Conservation (phyloP, 2,113 vertebrate species). For the Scalopus aquaticus region DNA sequence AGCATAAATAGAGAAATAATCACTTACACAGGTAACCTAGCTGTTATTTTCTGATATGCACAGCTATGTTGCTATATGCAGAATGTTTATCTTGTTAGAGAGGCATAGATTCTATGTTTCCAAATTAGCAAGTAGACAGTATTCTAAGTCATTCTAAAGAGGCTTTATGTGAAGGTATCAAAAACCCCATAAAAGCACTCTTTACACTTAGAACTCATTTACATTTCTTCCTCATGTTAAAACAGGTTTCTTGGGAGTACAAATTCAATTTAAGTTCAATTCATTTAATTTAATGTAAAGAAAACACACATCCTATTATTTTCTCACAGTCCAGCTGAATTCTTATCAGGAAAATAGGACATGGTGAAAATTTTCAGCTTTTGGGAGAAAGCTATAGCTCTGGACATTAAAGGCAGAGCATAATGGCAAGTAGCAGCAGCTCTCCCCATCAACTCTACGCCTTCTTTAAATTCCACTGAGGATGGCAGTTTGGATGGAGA, state of each 20-base stretch:
- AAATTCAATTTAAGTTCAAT: slow-evolving; percentile 29
- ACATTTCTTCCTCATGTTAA: slow-evolving; percentile 23
- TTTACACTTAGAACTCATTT: slow-evolving; percentile 41
- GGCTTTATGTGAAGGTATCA: background rate
- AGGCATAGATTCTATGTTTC: slow-evolving; percentile 4
- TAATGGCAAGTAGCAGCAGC: slow-evolving; percentile 12
- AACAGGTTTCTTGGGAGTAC: slow-evolving; percentile 22
- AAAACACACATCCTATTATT: slow-evolving; percentile 7
- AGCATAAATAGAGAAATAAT: background rate
- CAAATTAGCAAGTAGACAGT: background rate
- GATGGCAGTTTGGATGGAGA: slow-evolving; percentile 79
- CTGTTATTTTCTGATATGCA: background rate
- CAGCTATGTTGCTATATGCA: background rate
- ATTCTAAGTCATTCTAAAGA: slow-evolving; percentile 35
- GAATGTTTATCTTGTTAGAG: background rate
- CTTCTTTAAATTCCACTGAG: slow-evolving; percentile 79
- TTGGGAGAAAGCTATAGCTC: background rate
- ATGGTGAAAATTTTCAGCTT: background rate
- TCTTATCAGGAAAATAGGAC: slow-evolving; percentile 1
- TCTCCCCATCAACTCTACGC: background rate
- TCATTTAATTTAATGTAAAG: slow-evolving; percentile 34
- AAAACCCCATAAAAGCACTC: slow-evolving; percentile 7
- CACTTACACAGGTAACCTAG: background rate
- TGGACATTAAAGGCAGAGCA: background rate
- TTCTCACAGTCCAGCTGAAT: slow-evolving; percentile 11